Evolutionary conservation across 2,797 vertebrate genomes (phyloP).

Genomic region (Sebastes steindachneri): DNA sequence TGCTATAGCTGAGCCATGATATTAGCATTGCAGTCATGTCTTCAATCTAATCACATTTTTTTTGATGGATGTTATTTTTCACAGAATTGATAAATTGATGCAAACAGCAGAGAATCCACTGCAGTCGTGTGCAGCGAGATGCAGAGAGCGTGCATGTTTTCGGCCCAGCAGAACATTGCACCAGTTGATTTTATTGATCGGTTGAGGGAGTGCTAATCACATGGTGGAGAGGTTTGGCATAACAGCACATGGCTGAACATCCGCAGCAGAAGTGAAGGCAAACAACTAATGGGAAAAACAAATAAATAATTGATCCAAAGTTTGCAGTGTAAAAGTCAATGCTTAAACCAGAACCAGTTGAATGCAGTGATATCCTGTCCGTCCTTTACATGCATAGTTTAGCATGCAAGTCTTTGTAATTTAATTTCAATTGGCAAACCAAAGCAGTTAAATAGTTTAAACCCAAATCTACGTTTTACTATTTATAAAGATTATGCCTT

Average conservation of each 20-base stretch:
- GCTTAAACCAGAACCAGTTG: not conserved
- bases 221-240: not conserved
- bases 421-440: not conserved
- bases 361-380: not conserved
- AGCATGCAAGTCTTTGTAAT: not conserved
- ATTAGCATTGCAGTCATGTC: not conserved
- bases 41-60: not conserved
- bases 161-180: not conserved
- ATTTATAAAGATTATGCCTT: accelerated
- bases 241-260: not conserved
- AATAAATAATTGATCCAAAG: not conserved
- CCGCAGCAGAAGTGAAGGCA: not conserved
- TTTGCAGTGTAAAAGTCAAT: not conserved
- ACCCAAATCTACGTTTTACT: too few relatives aligned
- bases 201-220: not conserved
- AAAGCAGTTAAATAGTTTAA: too few relatives aligned
- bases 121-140: not conserved
- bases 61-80: not conserved
- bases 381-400: not conserved
- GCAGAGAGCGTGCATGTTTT: not conserved
- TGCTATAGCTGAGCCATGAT: not conserved
- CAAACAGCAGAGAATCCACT: not conserved
- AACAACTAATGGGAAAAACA: not conserved
- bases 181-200: conserved; percentile 28
- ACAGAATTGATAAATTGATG: not conserved